These are phyloP conservation scores for Euglossa dilemma DNA, from an alignment of 1,140 invertebrate genomes.

Conservation along the genomic window DNA sequence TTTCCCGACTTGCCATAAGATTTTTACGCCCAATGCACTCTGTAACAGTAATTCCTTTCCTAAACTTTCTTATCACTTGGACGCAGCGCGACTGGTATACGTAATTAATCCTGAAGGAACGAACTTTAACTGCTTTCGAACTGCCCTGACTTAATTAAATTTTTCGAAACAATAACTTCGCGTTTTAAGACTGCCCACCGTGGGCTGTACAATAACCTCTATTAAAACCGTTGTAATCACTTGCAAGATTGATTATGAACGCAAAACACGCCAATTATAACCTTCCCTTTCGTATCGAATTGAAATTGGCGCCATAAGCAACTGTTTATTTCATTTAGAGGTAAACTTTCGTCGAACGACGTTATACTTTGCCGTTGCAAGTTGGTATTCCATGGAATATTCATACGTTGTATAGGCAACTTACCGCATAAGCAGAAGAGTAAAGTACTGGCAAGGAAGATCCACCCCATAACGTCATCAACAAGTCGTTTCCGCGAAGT, in stretches of 20 bases:
- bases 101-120: conserved; percentile 25
- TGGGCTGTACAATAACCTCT: too few species aligned
- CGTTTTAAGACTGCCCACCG: background rate
- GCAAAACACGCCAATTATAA: background rate
- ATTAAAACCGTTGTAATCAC: background rate
- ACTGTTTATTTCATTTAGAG: background rate
- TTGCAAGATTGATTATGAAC: background rate
- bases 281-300: background rate
- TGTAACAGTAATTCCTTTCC: background rate
- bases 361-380: background rate
- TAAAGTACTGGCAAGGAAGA: conserved; percentile 65
- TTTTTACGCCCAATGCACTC: background rate
- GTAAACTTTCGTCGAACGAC: background rate
- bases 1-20: background rate
- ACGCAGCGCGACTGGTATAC: background rate
- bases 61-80: conserved; percentile 21
- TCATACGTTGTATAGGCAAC: background rate
- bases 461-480: conserved; percentile 71
- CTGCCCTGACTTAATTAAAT: conserved; percentile 20
- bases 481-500: conserved; percentile 58
- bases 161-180: background rate
- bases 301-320: background rate
- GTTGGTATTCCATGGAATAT: background rate
- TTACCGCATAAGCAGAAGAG: conserved; percentile 70
- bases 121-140: background rate